These are phyloP conservation scores for Onychomys arenicola DNA, from an alignment of 2,797 vertebrate species.

Conservation along the genomic window DNA sequence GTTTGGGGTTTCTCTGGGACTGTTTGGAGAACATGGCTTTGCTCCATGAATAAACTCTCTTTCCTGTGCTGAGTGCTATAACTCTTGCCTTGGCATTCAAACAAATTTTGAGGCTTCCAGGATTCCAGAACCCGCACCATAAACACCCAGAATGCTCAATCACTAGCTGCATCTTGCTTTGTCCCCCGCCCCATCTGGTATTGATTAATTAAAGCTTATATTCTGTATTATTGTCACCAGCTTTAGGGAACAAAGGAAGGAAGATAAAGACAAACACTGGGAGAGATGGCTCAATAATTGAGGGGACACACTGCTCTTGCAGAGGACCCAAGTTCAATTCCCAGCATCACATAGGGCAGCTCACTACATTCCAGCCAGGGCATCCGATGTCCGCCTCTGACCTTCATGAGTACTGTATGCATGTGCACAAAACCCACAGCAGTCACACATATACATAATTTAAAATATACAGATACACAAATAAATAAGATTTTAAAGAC, in stretches of 20 bases:
- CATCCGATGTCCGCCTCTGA: neutral
- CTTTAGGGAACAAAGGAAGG: neutral
- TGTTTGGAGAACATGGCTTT: neutral
- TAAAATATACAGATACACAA: neutral
- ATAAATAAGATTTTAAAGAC: neutral
- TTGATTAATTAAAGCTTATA: neutral
- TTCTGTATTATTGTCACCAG: neutral
- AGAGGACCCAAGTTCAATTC: neutral
- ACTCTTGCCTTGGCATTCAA: neutral
- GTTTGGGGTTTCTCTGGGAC: neutral
- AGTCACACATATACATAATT: neutral
- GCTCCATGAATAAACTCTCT: neutral
- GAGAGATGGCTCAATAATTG: neutral
- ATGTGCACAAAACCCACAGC: neutral
- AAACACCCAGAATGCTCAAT: neutral
- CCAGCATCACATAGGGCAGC: neutral
- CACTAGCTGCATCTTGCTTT: neutral
- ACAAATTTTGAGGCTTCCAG: neutral
- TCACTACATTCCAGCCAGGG: neutral
- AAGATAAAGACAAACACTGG: neutral
- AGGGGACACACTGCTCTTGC: neutral
- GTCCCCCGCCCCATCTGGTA: too few relatives aligned
- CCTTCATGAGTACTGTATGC: neutral
- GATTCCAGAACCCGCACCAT: neutral
- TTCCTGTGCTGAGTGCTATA: neutral